These are phyloP conservation scores for Isoperla grammatica DNA, from an alignment of 2,888 invertebrate species.

Conservation along the genomic window DNA sequence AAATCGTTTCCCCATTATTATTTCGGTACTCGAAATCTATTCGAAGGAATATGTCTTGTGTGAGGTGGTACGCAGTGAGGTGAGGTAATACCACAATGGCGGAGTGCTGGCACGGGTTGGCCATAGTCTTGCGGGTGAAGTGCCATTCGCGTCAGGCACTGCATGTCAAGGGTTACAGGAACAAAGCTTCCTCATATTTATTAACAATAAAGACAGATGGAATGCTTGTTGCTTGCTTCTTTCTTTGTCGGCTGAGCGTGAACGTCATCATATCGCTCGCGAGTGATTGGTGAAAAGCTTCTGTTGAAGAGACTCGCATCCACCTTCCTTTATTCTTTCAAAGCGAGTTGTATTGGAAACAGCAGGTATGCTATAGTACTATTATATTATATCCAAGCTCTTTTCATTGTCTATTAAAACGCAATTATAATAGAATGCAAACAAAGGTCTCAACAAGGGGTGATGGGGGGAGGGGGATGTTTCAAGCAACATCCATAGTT, in stretches of 20 bases:
- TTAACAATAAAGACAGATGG: conserved; percentile 18
- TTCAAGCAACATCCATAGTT: not conserved
- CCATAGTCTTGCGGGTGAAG: conserved; percentile 2
- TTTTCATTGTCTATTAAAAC: conserved; percentile 28
- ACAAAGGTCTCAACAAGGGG: conserved; percentile 13
- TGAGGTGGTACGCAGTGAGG: not conserved
- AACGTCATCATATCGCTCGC: conserved; percentile 17
- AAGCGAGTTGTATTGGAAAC: conserved; percentile 19
- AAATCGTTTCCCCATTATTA: no score
- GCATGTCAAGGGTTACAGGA: conserved; percentile 9
- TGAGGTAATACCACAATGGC: conserved; percentile 1
- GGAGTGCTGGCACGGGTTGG: conserved; percentile 10
- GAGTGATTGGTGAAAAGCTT: conserved; percentile 19
- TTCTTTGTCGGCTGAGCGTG: conserved; percentile 22
- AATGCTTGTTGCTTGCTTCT: conserved; percentile 18
- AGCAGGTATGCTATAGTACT: conserved; percentile 21
- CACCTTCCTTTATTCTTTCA: conserved; percentile 22
- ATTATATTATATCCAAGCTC: conserved; percentile 21
- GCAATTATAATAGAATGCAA: conserved; percentile 28
- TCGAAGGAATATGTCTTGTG: no score
- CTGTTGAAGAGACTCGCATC: conserved; percentile 15
- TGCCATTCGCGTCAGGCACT: conserved; percentile 10
- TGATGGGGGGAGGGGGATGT: not conserved
- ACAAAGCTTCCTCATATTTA: conserved; percentile 2
- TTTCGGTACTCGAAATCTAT: no score